A percentile compares a stretch with the other conserved stretches of the same genome.
Conservation (phyloP, 2,797 vertebrate genomes). For the Borostomias antarcticus region DNA sequence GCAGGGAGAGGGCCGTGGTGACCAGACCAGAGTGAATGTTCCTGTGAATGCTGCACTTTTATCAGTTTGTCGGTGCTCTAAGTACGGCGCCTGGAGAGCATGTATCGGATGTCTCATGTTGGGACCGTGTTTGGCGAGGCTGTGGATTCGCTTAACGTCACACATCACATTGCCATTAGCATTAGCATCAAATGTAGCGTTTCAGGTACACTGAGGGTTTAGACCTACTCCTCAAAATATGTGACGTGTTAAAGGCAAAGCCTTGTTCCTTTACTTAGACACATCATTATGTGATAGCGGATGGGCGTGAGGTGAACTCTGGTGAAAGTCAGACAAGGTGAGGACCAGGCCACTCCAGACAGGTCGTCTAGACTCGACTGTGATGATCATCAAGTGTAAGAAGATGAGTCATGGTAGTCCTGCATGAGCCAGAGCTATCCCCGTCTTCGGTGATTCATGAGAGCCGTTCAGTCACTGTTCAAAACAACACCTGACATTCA, state of each 20-base stretch:
- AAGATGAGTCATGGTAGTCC: background rate
- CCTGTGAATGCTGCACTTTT: background rate
- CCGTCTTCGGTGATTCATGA: background rate
- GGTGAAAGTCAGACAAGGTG: too few relatives aligned
- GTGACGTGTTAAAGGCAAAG: too few relatives aligned
- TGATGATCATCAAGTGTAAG: background rate
- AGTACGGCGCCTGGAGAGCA: background rate
- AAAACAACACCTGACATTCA: constrained; percentile 21
- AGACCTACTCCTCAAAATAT: too few relatives aligned
- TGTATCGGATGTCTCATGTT: too few relatives aligned
- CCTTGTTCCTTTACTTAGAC: too few relatives aligned
- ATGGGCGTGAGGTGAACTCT: too few relatives aligned
- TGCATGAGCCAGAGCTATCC: background rate
- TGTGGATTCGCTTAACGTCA: too few relatives aligned
- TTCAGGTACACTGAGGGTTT: too few relatives aligned
- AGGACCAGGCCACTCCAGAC: background rate
- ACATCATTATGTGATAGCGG: too few relatives aligned
- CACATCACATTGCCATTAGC: too few relatives aligned
- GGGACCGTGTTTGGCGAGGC: too few relatives aligned
- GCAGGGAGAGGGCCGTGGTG: background rate
- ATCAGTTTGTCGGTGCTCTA: constrained; percentile 2
- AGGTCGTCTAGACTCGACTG: background rate
- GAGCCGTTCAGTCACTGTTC: background rate
- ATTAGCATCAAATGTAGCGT: too few relatives aligned
- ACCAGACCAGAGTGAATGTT: background rate